Evolutionary conservation across 2,113 vertebrate genomes (phyloP).

Genomic region (Ailurus styani): DNA sequence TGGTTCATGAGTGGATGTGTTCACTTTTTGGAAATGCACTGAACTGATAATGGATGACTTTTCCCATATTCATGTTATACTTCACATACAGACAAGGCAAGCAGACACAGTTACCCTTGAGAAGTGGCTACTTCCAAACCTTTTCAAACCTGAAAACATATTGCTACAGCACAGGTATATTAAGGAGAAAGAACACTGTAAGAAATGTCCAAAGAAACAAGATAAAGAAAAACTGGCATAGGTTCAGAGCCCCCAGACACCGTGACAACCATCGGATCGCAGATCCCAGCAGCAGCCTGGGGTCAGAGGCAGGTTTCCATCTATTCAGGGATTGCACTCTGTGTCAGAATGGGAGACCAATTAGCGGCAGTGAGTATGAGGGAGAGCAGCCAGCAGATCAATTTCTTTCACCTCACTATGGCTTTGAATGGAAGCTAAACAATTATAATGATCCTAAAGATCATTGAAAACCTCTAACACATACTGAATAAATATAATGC

Average conservation of each 20-base stretch:
- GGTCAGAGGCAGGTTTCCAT: neutral
- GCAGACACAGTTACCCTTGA: neutral
- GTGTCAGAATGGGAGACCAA: neutral
- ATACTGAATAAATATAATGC: neutral
- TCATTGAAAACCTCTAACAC: neutral
- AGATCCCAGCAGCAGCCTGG: neutral
- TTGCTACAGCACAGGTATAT: neutral
- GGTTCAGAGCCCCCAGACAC: neutral
- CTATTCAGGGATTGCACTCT: neutral
- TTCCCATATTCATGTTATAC: neutral
- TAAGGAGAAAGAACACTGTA: neutral
- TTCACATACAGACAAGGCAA: neutral
- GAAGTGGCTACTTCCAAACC: neutral
- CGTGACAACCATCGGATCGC: neutral
- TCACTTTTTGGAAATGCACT: neutral
- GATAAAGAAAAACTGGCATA: neutral
- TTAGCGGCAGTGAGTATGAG: neutral
- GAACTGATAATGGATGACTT: neutral
- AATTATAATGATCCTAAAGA: neutral
- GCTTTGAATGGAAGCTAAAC: neutral
- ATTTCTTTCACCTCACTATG: neutral
- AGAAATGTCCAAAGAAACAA: neutral
- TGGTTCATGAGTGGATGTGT: neutral
- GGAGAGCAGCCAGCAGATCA: neutral
- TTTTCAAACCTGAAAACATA: neutral